These are phyloP conservation scores for Panopea generosa DNA, from an alignment of 2,888 invertebrate species.

Conservation along the genomic window DNA sequence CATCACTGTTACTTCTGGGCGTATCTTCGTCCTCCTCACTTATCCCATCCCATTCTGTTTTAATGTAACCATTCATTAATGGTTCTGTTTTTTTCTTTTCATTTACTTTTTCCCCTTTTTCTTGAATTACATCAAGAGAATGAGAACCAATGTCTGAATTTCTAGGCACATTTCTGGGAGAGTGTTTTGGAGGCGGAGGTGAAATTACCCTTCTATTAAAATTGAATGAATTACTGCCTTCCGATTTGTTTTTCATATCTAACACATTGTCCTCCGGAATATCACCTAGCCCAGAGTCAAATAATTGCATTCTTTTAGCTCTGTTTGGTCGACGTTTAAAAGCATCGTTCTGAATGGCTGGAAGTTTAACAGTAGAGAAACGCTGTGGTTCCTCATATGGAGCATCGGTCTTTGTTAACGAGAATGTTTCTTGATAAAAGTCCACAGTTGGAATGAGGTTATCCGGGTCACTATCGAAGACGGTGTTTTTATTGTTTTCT, in stretches of 20 bases:
- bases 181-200: conserved; percentile 61
- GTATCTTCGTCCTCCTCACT: neutral
- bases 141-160: conserved; percentile 8
- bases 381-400: neutral
- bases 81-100: neutral
- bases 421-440: conserved; percentile 41
- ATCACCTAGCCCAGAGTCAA: conserved; percentile 56
- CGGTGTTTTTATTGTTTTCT: neutral
- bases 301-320: conserved; percentile 68
- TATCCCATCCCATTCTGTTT: neutral
- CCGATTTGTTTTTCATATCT: conserved; percentile 12
- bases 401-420: conserved; percentile 17
- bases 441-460: conserved; percentile 5
- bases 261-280: conserved; percentile 68
- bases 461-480: neutral
- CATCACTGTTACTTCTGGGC: neutral
- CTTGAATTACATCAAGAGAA: conserved; percentile 17
- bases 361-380: conserved; percentile 17
- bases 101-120: conserved; percentile 4
- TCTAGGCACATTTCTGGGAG: conserved; percentile 56
- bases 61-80: too few species aligned
- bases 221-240: neutral
- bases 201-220: conserved; percentile 38
- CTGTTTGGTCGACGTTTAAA: conserved; percentile 63
- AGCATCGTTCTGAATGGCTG: conserved; percentile 34